Evolutionary conservation across 1,140 invertebrate species (phyloP), one percentile per base, ranked within the genome.

Genomic region (Drosophila dunni): DNA sequence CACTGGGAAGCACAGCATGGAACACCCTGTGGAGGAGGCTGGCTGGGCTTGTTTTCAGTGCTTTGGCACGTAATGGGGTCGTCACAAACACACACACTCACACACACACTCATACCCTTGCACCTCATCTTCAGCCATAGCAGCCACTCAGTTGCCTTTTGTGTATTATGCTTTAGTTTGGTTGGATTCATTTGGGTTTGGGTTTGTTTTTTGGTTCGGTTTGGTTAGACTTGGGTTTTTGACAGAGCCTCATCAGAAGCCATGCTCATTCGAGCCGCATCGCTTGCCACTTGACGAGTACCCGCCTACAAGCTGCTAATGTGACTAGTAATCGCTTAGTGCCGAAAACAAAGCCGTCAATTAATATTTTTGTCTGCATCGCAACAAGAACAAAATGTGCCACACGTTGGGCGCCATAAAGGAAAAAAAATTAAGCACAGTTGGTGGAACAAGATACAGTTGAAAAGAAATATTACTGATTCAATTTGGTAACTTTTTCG

Each of bases 21-120:
- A 67, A 75, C 75, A 56, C 74, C 64, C 64, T 78, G 73, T 72
- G 81, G 77, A 65, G 54, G 77, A 65, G 54, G 75, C 81, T 65
- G 54, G 33, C 34, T 57, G 40, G 9, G 48, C 24, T 40, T 54
- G 50, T 48, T 86, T 86, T 86, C 79, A 86, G 83, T 86, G 83
- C 83, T 86, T 86, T 86, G 83, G 83, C 83, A 86, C 83, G 83
- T 86, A 86, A 86, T 86, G 83, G 83, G 83, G 83, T 86, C 83
- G 83, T 61, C 67, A 36, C 72, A 70, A 45, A 57, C 42, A 40
- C 60, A n/a, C 24, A 51, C 54, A 57, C 38, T 44, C 50, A 61
- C 54, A 45, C n/a, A 29, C 4, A 36, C 7, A 62, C 48, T 44
- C 29, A 46, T 44, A 11, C 38, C 61, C 24, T 42, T 48, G 38